Evolutionary conservation across 2,888 invertebrate genomes (phyloP).

Genomic region (Nomada flava): DNA sequence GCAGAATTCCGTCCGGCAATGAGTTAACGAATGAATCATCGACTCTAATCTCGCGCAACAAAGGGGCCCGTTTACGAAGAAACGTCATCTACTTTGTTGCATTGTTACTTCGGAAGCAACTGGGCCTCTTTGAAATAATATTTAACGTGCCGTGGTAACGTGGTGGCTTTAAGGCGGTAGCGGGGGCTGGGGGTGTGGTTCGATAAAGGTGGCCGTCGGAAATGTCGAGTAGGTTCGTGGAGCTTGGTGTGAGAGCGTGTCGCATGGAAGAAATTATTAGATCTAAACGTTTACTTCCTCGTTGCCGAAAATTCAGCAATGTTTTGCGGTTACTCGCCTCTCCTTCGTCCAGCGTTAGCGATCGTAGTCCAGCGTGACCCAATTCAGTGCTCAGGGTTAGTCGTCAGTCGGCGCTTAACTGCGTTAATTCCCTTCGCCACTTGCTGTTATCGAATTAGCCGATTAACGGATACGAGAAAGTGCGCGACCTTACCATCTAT

Average conservation of each 20-base stretch:
- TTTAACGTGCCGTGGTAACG: no score
- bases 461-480: conserved; percentile 45
- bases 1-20: conserved; percentile 48
- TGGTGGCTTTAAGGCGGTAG: neutral
- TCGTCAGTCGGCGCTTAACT: conserved; percentile 59
- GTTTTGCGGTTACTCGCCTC: conserved; percentile 47
- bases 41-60: conserved; percentile 17
- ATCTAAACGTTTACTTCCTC: conserved; percentile 51
- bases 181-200: no score
- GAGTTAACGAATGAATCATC: conserved; percentile 41
- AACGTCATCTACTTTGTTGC: neutral
- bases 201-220: no score
- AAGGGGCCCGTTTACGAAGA: conserved; percentile 2
- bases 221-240: no score
- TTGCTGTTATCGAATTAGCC: conserved; percentile 57
- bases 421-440: conserved; percentile 59
- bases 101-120: no score
- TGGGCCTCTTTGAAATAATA: no score
- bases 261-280: neutral
- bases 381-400: conserved; percentile 58
- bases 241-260: no score
- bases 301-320: conserved; percentile 43
- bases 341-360: conserved; percentile 46
- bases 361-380: conserved; percentile 57
- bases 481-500: conserved; percentile 90